A percentile compares a stretch with the other conserved stretches of the same genome.
phyloP scores from a whole-genome alignment of 2,888 invertebrate species.

The Bombylius discolor region DNA sequence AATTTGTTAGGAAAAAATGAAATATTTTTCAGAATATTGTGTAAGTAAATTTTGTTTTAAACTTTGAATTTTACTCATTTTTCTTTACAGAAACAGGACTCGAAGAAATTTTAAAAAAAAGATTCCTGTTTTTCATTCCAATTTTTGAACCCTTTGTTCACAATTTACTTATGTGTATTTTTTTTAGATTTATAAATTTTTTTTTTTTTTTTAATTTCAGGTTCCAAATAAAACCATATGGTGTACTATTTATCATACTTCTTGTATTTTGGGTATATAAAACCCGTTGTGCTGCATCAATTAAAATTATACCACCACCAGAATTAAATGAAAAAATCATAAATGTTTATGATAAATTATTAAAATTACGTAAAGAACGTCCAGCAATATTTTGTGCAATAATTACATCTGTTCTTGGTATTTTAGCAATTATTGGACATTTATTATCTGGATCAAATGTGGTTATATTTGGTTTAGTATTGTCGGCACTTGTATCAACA shows the following conservation, averaged over 20 bases:
- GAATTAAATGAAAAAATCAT: slow-evolving; percentile 22
- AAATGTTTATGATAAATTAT: slow-evolving; percentile 15
- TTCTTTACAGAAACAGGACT: no score
- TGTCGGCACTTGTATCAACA: slow-evolving; percentile 26
- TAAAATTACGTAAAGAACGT: slow-evolving; percentile 21
- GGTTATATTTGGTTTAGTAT: slow-evolving; percentile 24
- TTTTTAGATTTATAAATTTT: no score
- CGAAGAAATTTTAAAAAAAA: no score
- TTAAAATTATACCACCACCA: slow-evolving; percentile 27
- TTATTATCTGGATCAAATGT: slow-evolving; percentile 29
- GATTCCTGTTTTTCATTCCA: no score
- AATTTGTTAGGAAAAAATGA: no score
- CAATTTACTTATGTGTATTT: no score
- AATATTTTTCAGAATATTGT: no score
- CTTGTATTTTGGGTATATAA: slow-evolving; percentile 29
- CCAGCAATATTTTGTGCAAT: slow-evolving; percentile 27
- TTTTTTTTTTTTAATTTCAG: no score
- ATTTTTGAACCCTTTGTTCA: no score
- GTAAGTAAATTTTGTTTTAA: no score
- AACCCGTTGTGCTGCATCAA: slow-evolving; percentile 16
- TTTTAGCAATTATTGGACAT: slow-evolving; percentile 28
- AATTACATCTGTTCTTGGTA: slow-evolving; percentile 19
- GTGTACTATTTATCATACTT: slow-evolving; percentile 26
- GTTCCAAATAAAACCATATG: slow-evolving; percentile 28
- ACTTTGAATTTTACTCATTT: no score